Evolutionary conservation across 2,888 invertebrate species (phyloP), one percentile per base, ranked within the genome.

Genomic region (Drosophila limbata): DNA sequence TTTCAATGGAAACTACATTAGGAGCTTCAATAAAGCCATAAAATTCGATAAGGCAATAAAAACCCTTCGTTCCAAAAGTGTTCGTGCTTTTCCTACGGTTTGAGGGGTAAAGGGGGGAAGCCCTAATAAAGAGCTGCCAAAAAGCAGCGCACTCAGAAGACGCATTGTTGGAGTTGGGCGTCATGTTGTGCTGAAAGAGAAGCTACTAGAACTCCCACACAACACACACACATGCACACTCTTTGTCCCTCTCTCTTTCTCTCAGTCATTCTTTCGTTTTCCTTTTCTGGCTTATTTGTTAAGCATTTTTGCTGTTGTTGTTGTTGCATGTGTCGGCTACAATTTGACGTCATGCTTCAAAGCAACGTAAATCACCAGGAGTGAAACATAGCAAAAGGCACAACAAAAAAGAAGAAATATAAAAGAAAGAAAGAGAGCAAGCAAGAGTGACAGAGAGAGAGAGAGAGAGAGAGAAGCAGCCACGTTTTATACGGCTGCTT

Each of bases 331-430:
- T 68, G 73, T 77, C 74, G 70, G 55, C 74, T 79, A 79, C 75
- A 79, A 81, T 81, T 86, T 86, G 87, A 84, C 84, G 84, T 84
- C 87, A 84, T 84, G 84, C 87, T 75, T 81, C 71, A 84, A 81
- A 77, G 81, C 69, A 63, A 70, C 79, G 81, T 84, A 84, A 84
- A 83, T 86, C 86, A 79, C 66, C 73, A 71, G 74, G 71, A 64
- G 63, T 69, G 51, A 65, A 52, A 37, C 56, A 48, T 17, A 48
- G 44, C 53, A 33, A 37, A 33, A 35, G 42, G 33, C 48, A 40
- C 35, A 25, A 21, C 44, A 48, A 48, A 50, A 28, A 6, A 5
- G 25, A 33, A 31, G 13, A 45, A 57, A 19, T 37, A 25, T 53
- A 37, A 56, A 44, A 47, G 47, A 47, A 39, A 37, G 13, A 47